Evolutionary conservation across 1,140 invertebrate species (phyloP).

Genomic region (Hylyphantes graminicola): DNA sequence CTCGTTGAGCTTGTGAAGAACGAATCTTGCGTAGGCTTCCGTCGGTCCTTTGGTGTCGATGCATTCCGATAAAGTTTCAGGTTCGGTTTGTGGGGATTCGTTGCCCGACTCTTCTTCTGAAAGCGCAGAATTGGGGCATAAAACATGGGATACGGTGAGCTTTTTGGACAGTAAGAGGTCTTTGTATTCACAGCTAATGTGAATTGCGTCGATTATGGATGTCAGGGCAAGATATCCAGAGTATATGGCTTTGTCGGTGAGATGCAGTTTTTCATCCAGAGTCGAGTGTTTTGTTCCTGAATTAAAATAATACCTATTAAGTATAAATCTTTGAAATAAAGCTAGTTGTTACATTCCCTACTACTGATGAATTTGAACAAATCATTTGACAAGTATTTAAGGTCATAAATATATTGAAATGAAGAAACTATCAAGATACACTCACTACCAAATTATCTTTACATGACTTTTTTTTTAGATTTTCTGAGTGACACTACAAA

Average conservation of each 20-base stretch:
- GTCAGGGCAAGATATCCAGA: conserved; percentile 36
- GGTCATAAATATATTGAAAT: too few species aligned
- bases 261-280: neutral
- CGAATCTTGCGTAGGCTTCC: conserved; percentile 20
- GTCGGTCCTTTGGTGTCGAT: conserved; percentile 5
- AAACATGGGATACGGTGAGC: neutral
- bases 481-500: too few species aligned
- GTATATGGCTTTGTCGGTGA: conserved; percentile 42
- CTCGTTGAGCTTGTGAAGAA: conserved; percentile 16
- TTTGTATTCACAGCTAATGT: conserved; percentile 44
- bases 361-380: too few species aligned
- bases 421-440: too few species aligned
- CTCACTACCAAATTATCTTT: too few species aligned
- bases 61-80: conserved; percentile 1
- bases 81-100: neutral
- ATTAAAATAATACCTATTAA: too few species aligned
- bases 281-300: too few species aligned
- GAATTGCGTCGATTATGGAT: conserved; percentile 44
- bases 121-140: neutral
- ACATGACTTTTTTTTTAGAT: too few species aligned
- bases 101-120: neutral
- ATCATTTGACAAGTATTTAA: too few species aligned
- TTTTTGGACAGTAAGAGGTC: neutral
- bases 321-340: too few species aligned
- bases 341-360: too few species aligned